Conservation (phyloP, 2,113 vertebrate genomes). For the Malurus cyaneus region DNA sequence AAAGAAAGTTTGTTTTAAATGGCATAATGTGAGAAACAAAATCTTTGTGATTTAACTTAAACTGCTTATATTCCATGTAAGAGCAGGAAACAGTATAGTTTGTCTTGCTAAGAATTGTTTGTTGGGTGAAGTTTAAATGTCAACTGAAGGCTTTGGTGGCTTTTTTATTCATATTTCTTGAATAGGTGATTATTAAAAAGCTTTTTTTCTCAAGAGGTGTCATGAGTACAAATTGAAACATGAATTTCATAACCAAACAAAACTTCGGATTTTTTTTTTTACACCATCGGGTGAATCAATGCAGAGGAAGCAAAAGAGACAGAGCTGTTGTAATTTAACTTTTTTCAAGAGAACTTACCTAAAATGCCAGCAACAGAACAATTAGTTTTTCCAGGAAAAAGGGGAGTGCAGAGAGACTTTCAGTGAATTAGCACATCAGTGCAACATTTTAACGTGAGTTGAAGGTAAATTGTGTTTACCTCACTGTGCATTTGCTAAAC, state of each 20-base stretch:
- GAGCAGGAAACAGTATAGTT: slow-evolving; percentile 5
- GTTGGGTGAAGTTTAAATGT: slow-evolving; percentile 46
- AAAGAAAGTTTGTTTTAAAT: slow-evolving; percentile 37
- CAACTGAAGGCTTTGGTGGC: background rate
- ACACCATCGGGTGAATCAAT: rapidly evolving
- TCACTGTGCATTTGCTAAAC: background rate
- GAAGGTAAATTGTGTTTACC: background rate
- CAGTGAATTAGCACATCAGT: background rate
- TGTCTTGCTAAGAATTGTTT: slow-evolving; percentile 16
- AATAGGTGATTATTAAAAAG: slow-evolving; percentile 6
- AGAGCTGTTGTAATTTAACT: background rate
- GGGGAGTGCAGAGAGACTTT: background rate
- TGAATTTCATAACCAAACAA: background rate
- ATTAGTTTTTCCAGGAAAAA: background rate
- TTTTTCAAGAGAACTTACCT: background rate
- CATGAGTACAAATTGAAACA: background rate
- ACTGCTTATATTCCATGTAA: background rate
- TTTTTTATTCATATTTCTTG: slow-evolving; percentile 11
- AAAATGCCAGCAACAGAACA: background rate
- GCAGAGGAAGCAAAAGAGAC: background rate
- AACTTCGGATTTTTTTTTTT: background rate
- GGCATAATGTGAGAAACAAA: slow-evolving; percentile 7
- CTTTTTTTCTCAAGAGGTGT: background rate
- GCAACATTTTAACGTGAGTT: background rate
- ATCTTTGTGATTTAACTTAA: background rate